Evolutionary conservation across 2,113 vertebrate genomes (phyloP), one percentile per base, ranked within the genome.

Genomic region (Coturnix japonica): DNA sequence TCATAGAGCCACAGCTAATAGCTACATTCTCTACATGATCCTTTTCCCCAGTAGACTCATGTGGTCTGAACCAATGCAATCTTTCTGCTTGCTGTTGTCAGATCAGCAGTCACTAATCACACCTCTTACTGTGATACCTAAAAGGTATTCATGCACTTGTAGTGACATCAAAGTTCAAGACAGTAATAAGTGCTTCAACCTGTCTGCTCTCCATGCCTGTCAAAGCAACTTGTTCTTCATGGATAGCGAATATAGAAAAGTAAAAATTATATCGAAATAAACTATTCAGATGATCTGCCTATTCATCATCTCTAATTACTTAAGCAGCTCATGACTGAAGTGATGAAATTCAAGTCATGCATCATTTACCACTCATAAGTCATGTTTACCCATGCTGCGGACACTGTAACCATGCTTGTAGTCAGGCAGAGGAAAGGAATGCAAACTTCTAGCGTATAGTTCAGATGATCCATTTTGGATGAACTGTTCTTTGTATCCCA

Each of bases 381-480:
- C 18, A 10, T 1, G 25, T 54, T 81, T 37, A 20, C 8, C 22
- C 0, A 0, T 2, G 2, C 59, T 76, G 15, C 60, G 64, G 10
- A 9, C 73, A 74, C 13, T 3, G 9, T 26, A 25, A 5, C 8
- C 6, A 49, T 8, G 5, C 7, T 17, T 30, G 25, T 7, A 54
- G 37, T 47, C 37, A 28, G 16, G 15, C 19, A 37, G 25, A 9
- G 14, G 22, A 49, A 67, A 59, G 33, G 37, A 71, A 54, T 6
- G 47, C 18, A 65, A 56, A 53, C 22, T 7, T 74, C 23, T 0
- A 7, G 11, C 35, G 11, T n/a, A 28, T 7, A 47, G 3, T 33
- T 66, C n/a, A 44, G 39, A 5, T 25, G 28, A 41, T 12, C 8
- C 20, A 0, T 17, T 80, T n/a, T 61, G 67, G n/a, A 51, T 44